Conservation (phyloP, 2,888 invertebrate species). For the Hypolimnas misippus region DNA sequence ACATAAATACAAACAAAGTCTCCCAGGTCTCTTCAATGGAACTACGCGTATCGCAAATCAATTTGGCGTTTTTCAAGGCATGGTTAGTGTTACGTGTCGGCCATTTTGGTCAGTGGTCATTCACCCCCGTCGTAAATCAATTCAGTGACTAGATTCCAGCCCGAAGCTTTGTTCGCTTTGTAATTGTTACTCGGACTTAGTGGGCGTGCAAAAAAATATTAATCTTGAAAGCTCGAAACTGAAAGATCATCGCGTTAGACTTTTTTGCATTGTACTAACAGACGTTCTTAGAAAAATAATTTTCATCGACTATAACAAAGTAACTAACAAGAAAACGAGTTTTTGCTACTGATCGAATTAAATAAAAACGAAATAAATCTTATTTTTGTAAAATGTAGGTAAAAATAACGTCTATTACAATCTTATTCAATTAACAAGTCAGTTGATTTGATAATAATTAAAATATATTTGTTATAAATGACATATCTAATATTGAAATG, state of each 20-base stretch:
- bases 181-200: constrained; percentile 32
- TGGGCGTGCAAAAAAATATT: constrained; percentile 29
- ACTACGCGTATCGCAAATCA: constrained; percentile 43
- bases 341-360: too few species aligned
- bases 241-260: constrained; percentile 16
- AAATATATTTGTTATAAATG: too few species aligned
- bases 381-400: too few species aligned
- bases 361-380: too few species aligned
- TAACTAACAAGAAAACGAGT: too few species aligned
- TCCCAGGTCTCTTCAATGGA: constrained; percentile 19
- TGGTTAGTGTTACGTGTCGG: constrained; percentile 47
- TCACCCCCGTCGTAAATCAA: constrained; percentile 52
- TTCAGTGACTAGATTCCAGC: constrained; percentile 37
- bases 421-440: too few species aligned
- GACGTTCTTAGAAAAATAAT: constrained; percentile 20
- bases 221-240: constrained; percentile 24
- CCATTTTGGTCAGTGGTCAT: constrained; percentile 52
- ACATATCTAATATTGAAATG: too few species aligned
- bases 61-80: constrained; percentile 40
- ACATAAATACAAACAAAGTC: background rate
- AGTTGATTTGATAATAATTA: too few species aligned
- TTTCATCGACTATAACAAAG: background rate
- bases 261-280: constrained; percentile 3
- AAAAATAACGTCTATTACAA: too few species aligned
- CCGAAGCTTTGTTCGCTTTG: constrained; percentile 41